Base-by-base conservation (phyloP, 1,140 invertebrate species). In the Caenorhabditis briggsae region DNA sequence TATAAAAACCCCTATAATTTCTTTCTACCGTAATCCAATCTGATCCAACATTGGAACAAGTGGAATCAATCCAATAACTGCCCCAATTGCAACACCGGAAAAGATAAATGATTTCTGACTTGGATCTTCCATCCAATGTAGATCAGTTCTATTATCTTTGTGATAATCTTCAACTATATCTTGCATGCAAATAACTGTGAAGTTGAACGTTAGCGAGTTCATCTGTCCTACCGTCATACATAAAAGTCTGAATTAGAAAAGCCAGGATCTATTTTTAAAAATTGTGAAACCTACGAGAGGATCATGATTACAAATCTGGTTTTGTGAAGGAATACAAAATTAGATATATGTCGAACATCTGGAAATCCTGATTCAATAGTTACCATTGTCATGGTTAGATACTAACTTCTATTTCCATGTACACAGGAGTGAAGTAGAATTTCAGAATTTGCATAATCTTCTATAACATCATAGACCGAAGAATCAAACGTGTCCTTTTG, bases 131-230 rank as follows among this genome's bases (percentile, higher is more conserved):
- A 86, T 78, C 85, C 85, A 86, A 64, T 86, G 85, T 33, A 58
- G 12, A 41, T 83, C 82, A 3, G 82, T 78, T 78, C 70, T n/a
- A n/a, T 78, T 78, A 53, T 50, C 23, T 88, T 82, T 18, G 65
- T 84, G 61, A 56, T 43, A 70, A 25, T 88, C 74, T 48, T n/a
- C n/a, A 12, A 50, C 59, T n/a, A 84, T 86, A 78, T 88, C 88
- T 58, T 88, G 56, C 88, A 88, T 88, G 50, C 88, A 88, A 74
- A 88, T 88, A 5, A 88, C 82, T 23, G 88, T 88, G 82, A 88
- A 88, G 50, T 88, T 88, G 50, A 88, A 82, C 0, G 82, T 65
- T 2, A 88, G 59, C 20, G 83, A 82, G 82, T 88, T 88, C 59
- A 48, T 58, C 23, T 84, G 61, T 8, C 43, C 43, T 9, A 78